Evolutionary conservation across 2,888 invertebrate genomes (phyloP).

Genomic region (Sesia apiformis): DNA sequence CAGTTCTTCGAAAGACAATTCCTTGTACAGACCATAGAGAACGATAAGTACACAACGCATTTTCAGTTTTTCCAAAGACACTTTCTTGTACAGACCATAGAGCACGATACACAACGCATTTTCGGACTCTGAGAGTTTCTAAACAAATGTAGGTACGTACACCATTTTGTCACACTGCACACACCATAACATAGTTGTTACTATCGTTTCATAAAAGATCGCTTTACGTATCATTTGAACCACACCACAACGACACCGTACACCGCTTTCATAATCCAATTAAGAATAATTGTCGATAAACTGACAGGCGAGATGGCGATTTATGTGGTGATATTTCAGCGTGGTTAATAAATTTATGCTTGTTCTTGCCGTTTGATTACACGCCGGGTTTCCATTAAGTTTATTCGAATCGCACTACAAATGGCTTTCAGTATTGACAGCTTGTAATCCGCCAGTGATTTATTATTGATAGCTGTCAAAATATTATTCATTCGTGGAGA

Average conservation of each 20-base stretch:
- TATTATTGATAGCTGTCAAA: slow-evolving; percentile 13
- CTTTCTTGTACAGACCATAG: too few species aligned
- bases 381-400: slow-evolving; percentile 57
- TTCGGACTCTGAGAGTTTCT: too few species aligned
- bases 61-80: too few species aligned
- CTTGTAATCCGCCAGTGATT: slow-evolving; percentile 46
- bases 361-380: slow-evolving; percentile 69
- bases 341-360: slow-evolving; percentile 74
- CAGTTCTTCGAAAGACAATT: too few species aligned
- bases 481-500: slow-evolving; percentile 6
- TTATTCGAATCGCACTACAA: slow-evolving; percentile 50
- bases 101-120: too few species aligned
- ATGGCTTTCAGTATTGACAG: slow-evolving; percentile 45
- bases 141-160: too few species aligned
- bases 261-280: slow-evolving; percentile 72
- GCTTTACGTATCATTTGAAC: slow-evolving; percentile 19
- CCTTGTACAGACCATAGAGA: too few species aligned
- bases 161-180: too few species aligned
- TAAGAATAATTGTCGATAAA: slow-evolving; percentile 74
- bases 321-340: slow-evolving; percentile 72
- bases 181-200: too few species aligned
- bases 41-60: too few species aligned
- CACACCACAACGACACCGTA: slow-evolving; percentile 27
- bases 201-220: too few species aligned
- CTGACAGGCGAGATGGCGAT: slow-evolving; percentile 68